Base-by-base conservation (phyloP, 2,888 invertebrate species). In the Amiota minor region DNA sequence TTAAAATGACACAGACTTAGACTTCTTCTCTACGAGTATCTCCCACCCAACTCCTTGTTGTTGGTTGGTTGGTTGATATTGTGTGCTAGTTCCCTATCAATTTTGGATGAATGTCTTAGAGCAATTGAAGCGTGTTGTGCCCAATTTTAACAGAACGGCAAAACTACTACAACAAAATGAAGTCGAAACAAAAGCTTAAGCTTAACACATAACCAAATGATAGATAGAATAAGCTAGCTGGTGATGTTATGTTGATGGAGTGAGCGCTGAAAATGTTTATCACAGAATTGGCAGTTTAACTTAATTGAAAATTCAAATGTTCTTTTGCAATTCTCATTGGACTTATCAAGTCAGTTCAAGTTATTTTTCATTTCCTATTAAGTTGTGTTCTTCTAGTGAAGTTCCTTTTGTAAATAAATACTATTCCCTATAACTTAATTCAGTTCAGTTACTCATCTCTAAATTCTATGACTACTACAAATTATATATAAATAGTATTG, bases 271-370 rank as follows among this genome's bases (percentile, higher is more conserved):
- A 35, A 64, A 49, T 47, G 75, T 80, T 83, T 80, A 84, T 79
- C 83, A 79, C 69, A 59, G 74, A 78, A 82, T 79, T 35, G 85
- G 74, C 76, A 81, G 83, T 80, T 84, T 70, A 75, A 71, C 79
- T 78, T 79, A 83, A 85, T 85, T 82, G 81, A 85, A 85, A 81
- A 85, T 84, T 85, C 82, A 83, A 82, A 82, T 83, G 74, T 64
- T 70, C 20, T 35, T 74, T 73, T 72, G 67, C 72, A 47, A 35
- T 62, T n/a, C 62, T 69, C 71, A 56, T 53, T 69, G 72, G 49
- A 12, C 35, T 72, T 61, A 62, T 61, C 9, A 9, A 71, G 16
- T 47, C n/a, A 71, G 16, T 47, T 20, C 16, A 12, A 14, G 12
- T 50, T 55, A 49, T 47, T 23, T 53, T 68, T 10, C 46, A 67